Conservation (phyloP, 1,140 invertebrate genomes). For the Ephestia elutella region DNA sequence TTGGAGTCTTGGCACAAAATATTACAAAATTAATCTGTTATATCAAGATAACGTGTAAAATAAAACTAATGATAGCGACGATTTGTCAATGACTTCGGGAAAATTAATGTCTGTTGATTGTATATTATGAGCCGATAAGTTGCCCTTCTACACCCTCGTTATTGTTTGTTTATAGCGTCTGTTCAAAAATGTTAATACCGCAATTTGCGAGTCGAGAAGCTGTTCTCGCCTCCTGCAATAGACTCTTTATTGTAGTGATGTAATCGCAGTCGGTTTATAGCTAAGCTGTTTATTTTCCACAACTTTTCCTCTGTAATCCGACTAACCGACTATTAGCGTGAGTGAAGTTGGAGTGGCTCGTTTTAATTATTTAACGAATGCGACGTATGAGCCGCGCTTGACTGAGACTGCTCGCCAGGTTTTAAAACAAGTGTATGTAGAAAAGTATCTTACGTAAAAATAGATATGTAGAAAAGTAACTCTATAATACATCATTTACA, state of each 20-base stretch:
- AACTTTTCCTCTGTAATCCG: constrained; percentile 21
- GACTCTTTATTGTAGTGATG: constrained; percentile 27
- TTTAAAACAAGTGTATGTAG: too few relatives aligned
- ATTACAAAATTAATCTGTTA: too few relatives aligned
- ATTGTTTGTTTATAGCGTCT: constrained; percentile 37
- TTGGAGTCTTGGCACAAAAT: too few relatives aligned
- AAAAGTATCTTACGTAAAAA: too few relatives aligned
- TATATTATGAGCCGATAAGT: constrained; percentile 11
- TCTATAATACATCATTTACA: too few relatives aligned
- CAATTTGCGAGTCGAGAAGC: constrained; percentile 41
- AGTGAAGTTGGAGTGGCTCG: constrained; percentile 20
- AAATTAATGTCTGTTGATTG: not conserved
- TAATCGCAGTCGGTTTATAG: constrained; percentile 32
- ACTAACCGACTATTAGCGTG: constrained; percentile 26
- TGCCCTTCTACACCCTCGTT: not conserved
- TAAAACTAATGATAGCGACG: not conserved
- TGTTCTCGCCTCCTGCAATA: constrained; percentile 13
- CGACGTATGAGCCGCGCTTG: constrained; percentile 27
- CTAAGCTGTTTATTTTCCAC: constrained; percentile 27
- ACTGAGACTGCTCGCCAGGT: not conserved
- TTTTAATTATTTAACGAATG: constrained; percentile 53
- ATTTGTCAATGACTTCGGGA: too few relatives aligned
- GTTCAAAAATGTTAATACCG: constrained; percentile 59
- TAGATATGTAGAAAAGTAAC: too few relatives aligned
- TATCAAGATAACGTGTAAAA: too few relatives aligned